Conservation (phyloP, 2,797 vertebrate genomes). For the Leontocebus nigricollis region DNA sequence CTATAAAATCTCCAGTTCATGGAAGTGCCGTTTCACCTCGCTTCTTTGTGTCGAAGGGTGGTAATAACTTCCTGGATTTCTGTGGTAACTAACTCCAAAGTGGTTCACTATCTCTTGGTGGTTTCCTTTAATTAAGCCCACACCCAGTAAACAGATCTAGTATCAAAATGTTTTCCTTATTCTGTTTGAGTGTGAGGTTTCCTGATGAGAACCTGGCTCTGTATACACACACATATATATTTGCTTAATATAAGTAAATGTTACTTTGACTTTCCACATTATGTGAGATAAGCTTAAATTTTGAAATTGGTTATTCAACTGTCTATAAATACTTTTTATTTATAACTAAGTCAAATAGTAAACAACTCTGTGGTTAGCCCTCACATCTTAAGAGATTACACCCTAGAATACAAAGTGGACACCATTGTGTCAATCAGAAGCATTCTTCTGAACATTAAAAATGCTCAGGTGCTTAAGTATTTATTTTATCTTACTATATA, state of each 20-base stretch:
- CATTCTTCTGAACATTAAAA: neutral
- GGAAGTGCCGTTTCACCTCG: neutral
- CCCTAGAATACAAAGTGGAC: neutral
- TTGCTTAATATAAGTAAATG: slow-evolving; percentile 23
- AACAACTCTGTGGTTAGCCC: neutral
- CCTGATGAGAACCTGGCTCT: neutral
- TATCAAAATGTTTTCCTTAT: neutral
- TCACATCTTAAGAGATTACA: neutral
- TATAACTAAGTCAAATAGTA: slow-evolving; percentile 23
- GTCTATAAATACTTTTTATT: slow-evolving; percentile 41
- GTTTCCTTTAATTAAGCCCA: neutral
- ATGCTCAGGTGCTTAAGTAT: neutral
- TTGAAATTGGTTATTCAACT: slow-evolving; percentile 41
- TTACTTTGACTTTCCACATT: slow-evolving; percentile 19
- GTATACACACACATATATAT: neutral
- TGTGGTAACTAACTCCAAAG: neutral
- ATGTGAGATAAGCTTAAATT: neutral
- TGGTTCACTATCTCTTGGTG: neutral
- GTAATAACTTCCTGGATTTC: too few relatives aligned
- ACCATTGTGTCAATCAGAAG: neutral
- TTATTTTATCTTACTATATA: neutral
- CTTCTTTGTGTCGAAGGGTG: neutral
- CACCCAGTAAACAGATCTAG: neutral
- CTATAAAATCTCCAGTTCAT: neutral
- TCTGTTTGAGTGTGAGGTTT: neutral